Conservation (phyloP, 2,888 invertebrate genomes). For the Ophion obscuratus region DNA sequence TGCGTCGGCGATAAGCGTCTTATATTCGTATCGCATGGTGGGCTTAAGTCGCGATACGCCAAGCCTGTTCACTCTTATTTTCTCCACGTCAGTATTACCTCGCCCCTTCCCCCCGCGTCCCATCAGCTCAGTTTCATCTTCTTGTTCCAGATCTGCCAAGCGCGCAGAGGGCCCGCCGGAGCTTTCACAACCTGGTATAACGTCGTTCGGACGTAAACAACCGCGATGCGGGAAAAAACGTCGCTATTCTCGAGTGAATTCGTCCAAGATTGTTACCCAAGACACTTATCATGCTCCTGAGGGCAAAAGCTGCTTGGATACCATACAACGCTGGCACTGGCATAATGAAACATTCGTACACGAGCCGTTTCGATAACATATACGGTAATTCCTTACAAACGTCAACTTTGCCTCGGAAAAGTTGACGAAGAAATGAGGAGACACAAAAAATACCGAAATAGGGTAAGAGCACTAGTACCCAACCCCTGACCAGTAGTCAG, state of each 20-base stretch:
- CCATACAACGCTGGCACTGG: not conserved
- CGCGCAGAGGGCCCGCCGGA: not conserved
- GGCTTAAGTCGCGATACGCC: conserved; percentile 61
- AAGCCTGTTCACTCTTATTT: conserved; percentile 39
- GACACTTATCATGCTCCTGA: not conserved
- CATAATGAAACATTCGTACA: conserved; percentile 1
- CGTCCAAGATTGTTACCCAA: not conserved
- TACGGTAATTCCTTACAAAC: not conserved
- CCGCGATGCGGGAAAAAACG: conserved; percentile 9
- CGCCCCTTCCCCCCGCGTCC: not conserved
- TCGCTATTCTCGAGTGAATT: conserved; percentile 8
- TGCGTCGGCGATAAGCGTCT: conserved; percentile 69
- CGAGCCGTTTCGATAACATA: not conserved
- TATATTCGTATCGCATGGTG: conserved; percentile 64
- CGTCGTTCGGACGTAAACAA: conserved; percentile 6
- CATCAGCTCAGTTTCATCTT: conserved; percentile 16
- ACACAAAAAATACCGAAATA: not conserved
- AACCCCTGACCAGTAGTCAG: too few relatives aligned
- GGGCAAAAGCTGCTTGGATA: not conserved
- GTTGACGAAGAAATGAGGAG: not conserved
- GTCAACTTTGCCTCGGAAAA: not conserved
- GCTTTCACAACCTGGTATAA: conserved; percentile 19
- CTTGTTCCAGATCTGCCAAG: conserved; percentile 14
- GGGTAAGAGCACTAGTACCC: too few relatives aligned
- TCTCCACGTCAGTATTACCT: conserved; percentile 30